These are phyloP conservation scores for Eurois occulta DNA, from an alignment of 2,888 invertebrate species.

Conservation along the genomic window DNA sequence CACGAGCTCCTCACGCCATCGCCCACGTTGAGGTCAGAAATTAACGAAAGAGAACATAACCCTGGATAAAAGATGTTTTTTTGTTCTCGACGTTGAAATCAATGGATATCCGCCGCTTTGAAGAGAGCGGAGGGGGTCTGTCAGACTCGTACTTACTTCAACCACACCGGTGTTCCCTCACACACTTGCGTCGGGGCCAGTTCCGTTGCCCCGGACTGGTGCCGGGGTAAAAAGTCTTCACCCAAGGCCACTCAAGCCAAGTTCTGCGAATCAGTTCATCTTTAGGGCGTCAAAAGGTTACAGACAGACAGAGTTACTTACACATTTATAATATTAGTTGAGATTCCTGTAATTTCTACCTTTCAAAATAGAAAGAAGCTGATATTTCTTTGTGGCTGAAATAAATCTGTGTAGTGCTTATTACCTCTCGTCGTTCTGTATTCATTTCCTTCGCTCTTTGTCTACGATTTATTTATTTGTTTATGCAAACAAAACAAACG, in stretches of 20 bases:
- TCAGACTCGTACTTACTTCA: no score
- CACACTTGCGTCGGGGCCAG: no score
- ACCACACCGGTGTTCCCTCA: no score
- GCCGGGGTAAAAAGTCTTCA: no score
- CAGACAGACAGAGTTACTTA: not conserved
- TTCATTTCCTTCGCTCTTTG: conserved; percentile 2
- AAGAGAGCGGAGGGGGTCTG: no score
- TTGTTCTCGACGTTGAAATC: not conserved
- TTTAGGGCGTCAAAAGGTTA: no score
- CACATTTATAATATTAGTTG: not conserved
- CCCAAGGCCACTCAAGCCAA: no score
- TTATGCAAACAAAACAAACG: conserved; percentile 3
- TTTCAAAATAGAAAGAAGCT: not conserved
- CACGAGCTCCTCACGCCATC: not conserved
- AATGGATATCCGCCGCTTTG: no score
- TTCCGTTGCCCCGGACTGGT: no score
- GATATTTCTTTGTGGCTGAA: not conserved
- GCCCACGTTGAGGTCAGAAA: not conserved
- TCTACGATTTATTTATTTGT: conserved; percentile 8
- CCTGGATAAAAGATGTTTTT: no score
- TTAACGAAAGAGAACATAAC: not conserved
- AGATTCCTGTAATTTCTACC: not conserved
- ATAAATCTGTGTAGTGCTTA: conserved; percentile 6
- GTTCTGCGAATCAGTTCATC: no score
- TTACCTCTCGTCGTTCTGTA: not conserved